A percentile compares a stretch with the other conserved stretches of the same genome.
phyloP scores from a whole-genome alignment of 2,888 invertebrate species.

The Molorchus minor region DNA sequence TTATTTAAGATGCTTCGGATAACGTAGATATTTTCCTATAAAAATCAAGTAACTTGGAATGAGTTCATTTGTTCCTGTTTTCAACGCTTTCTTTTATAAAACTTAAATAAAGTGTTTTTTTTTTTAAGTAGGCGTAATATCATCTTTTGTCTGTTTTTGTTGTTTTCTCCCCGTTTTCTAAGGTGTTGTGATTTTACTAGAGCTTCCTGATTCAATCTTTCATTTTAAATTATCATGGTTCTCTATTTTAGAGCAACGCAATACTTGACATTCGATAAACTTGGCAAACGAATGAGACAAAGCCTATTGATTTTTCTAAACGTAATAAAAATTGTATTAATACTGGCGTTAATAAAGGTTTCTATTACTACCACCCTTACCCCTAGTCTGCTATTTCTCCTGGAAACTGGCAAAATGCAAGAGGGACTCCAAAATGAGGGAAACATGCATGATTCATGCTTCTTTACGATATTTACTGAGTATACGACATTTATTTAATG shows the following conservation, averaged over 20 bases:
- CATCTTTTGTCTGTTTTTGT: no score
- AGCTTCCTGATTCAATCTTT: no score
- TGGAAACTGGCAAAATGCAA: constrained; percentile 55
- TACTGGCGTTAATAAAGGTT: constrained; percentile 55
- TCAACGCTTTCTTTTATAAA: no score
- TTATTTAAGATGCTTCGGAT: no score
- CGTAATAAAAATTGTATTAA: constrained; percentile 43
- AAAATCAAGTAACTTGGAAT: no score
- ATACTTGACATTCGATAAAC: background rate
- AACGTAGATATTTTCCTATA: no score
- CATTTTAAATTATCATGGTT: no score
- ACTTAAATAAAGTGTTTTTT: background rate
- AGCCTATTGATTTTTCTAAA: constrained; percentile 36
- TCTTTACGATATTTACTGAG: constrained; percentile 51
- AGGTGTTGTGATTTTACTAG: no score
- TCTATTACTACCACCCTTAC: constrained; percentile 50
- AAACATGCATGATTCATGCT: constrained; percentile 60
- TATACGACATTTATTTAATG: constrained; percentile 55
- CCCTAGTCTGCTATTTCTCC: constrained; percentile 53
- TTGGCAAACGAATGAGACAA: background rate
- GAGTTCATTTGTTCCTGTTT: no score
- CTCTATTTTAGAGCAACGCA: no score
- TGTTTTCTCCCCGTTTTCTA: no score
- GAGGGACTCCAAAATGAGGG: constrained; percentile 58
- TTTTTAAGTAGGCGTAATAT: no score